Conservation (phyloP, 2,113 vertebrate species). For the Ictalurus furcatus region DNA sequence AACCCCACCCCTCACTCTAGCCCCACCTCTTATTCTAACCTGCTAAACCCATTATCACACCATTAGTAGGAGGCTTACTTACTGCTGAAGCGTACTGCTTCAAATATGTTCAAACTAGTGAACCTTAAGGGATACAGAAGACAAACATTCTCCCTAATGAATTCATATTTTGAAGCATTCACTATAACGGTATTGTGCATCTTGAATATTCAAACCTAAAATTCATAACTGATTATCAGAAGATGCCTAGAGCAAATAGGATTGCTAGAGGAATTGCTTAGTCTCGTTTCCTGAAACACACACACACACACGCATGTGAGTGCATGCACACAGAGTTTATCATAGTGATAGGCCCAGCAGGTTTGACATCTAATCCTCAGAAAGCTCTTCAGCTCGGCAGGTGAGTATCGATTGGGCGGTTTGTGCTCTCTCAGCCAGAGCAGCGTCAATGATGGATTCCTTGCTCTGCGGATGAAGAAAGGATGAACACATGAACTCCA, state of each 20-base stretch:
- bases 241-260: neutral
- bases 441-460: conserved; percentile 2
- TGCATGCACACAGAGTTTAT: conserved; percentile 31
- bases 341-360: conserved; percentile 40
- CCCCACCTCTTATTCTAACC: neutral
- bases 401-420: conserved; percentile 41
- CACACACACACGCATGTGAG: neutral
- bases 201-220: neutral
- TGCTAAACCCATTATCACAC: neutral
- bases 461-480: neutral
- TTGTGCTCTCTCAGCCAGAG: conserved; percentile 20
- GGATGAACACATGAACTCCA: conserved; percentile 15
- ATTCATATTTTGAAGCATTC: neutral
- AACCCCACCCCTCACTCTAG: neutral
- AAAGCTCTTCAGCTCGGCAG: conserved; percentile 46
- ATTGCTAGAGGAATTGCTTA: no score
- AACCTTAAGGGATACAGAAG: neutral
- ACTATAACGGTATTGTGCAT: neutral
- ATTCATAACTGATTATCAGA: neutral
- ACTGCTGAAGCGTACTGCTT: neutral
- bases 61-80: neutral
- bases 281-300: neutral
- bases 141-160: neutral
- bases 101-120: neutral
- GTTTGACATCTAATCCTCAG: conserved; percentile 49